These are phyloP conservation scores for Leucophenga varia DNA, from an alignment of 1,140 invertebrate species.

Conservation along the genomic window DNA sequence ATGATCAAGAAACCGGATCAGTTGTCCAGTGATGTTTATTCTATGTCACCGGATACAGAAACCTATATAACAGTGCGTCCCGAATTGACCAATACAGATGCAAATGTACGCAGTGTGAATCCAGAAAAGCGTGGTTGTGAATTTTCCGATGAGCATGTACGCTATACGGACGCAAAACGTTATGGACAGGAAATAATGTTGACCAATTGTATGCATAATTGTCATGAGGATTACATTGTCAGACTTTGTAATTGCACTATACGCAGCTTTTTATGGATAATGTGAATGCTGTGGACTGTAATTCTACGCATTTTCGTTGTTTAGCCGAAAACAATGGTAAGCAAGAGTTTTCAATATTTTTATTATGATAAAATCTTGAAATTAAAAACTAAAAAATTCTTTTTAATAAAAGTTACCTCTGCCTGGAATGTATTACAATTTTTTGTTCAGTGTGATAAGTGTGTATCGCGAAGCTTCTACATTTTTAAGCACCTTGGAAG, in stretches of 20 bases:
- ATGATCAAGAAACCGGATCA: slow-evolving; percentile 43
- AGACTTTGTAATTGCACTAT: slow-evolving; percentile 41
- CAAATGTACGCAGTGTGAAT: slow-evolving; percentile 20
- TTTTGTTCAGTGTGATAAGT: too few relatives aligned
- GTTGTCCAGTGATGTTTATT: slow-evolving; percentile 29
- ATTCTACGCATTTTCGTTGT: slow-evolving; percentile 6
- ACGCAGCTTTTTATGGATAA: slow-evolving; percentile 38
- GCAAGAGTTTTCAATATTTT: not conserved
- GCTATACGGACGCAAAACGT: not conserved
- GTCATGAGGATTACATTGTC: slow-evolving; percentile 41
- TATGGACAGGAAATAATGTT: slow-evolving; percentile 21
- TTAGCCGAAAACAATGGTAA: slow-evolving; percentile 8
- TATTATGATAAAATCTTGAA: not conserved
- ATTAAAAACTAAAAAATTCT: too few relatives aligned
- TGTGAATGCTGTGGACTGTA: slow-evolving; percentile 18
- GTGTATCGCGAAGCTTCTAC: too few relatives aligned
- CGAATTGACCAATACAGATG: slow-evolving; percentile 35
- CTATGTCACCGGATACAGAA: slow-evolving; percentile 41
- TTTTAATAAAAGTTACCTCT: too few relatives aligned
- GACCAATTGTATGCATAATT: slow-evolving; percentile 35
- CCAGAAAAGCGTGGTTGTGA: slow-evolving; percentile 33
- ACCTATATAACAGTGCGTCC: slow-evolving; percentile 39
- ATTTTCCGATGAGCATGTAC: slow-evolving; percentile 30
- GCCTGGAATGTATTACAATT: too few relatives aligned
- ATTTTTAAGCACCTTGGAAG: too few relatives aligned